Percentiles rank a stretch among this genome's conserved stretches.
Conservation (phyloP, 2,888 invertebrate genomes). For the Pyrochroa serraticornis region DNA sequence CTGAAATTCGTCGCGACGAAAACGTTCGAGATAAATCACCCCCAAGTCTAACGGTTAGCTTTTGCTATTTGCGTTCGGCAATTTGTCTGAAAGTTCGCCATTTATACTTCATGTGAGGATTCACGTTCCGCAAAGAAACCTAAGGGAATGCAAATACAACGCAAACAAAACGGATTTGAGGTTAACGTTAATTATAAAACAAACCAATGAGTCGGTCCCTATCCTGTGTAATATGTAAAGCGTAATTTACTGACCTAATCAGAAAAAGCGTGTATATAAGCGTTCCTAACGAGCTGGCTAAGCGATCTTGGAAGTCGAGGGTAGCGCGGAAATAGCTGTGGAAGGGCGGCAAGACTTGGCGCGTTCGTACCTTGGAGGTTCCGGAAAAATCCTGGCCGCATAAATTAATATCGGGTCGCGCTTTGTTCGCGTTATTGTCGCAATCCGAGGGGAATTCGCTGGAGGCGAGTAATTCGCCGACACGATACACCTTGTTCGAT, state of each 20-base stretch:
- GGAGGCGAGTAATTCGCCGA: too few relatives aligned
- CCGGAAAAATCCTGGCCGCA: too few relatives aligned
- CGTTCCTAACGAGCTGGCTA: constrained; percentile 35
- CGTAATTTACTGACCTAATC: constrained; percentile 42
- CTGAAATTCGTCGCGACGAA: neutral
- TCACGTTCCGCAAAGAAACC: constrained; percentile 30
- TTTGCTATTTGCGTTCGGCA: constrained; percentile 7
- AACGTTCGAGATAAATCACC: too few relatives aligned
- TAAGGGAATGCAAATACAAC: constrained; percentile 21
- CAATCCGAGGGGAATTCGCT: too few relatives aligned
- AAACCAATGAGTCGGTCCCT: constrained; percentile 32
- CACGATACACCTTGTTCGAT: constrained; percentile 32
- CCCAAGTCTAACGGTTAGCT: too few relatives aligned
- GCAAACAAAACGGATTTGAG: constrained; percentile 1
- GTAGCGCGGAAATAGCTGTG: too few relatives aligned
- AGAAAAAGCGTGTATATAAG: constrained; percentile 32
- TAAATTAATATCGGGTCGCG: too few relatives aligned
- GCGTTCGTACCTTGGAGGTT: too few relatives aligned
- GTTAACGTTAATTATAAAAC: constrained; percentile 33
- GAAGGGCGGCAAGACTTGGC: too few relatives aligned
- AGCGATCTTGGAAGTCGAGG: constrained; percentile 27
- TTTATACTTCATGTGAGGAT: constrained; percentile 20
- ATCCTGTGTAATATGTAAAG: constrained; percentile 39
- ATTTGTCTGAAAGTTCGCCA: neutral
- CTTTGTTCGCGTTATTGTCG: too few relatives aligned